Evolutionary conservation across 2,113 vertebrate species (phyloP).

Genomic region (Columba livia): DNA sequence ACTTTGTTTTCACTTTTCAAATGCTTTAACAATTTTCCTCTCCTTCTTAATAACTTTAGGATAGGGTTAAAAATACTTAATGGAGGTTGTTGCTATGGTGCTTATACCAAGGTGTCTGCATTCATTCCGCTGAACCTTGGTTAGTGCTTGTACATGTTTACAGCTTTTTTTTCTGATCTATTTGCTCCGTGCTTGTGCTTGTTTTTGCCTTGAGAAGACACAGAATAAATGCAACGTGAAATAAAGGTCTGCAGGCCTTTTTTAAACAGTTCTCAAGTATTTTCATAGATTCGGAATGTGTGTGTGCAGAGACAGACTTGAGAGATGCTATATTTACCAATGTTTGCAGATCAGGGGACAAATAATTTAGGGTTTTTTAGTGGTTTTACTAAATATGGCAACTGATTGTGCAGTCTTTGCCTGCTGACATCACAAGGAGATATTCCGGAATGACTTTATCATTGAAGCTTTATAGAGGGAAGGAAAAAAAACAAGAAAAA

Average conservation of each 20-base stretch:
- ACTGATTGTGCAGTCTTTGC: background rate
- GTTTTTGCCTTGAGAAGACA: background rate
- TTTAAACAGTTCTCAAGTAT: background rate
- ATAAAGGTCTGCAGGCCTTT: background rate
- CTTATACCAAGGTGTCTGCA: background rate
- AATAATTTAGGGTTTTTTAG: background rate
- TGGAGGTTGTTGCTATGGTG: slow-evolving; percentile 50
- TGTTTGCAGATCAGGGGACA: background rate
- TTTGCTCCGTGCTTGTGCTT: background rate
- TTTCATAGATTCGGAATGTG: background rate
- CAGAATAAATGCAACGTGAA: background rate
- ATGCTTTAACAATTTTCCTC: background rate
- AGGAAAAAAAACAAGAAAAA: no score
- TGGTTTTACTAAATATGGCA: background rate
- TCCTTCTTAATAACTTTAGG: background rate
- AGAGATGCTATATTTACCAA: background rate
- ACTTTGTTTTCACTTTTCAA: background rate
- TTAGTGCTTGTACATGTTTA: background rate
- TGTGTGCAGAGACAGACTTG: fast-evolving
- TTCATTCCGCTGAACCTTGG: background rate
- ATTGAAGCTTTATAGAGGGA: background rate
- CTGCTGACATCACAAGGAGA: background rate
- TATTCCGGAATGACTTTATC: background rate
- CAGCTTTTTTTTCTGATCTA: background rate
- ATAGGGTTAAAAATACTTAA: background rate